Percentiles rank a stretch among this genome's conserved stretches.
phyloP scores from a whole-genome alignment of 2,113 vertebrate species.

The Trematomus loennbergii region DNA sequence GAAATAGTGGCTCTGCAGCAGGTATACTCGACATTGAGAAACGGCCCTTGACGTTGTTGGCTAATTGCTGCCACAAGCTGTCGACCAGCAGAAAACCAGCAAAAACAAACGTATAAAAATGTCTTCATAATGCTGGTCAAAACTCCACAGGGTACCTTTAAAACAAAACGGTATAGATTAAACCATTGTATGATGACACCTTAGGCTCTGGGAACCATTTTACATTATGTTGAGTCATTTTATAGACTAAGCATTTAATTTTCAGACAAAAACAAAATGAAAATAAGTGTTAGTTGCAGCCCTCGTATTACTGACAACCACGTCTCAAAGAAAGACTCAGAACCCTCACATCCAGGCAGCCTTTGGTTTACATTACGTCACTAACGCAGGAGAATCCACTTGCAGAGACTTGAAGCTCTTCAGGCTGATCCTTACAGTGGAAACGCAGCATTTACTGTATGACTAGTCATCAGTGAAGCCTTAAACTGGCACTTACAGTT shows the following conservation, averaged over 20 bases:
- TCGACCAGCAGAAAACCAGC: background rate
- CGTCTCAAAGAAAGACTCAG: background rate
- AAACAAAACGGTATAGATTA: background rate
- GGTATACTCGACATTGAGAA: too few relatives aligned
- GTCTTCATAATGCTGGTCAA: background rate
- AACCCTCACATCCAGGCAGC: background rate
- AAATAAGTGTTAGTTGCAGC: background rate
- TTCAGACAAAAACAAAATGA: background rate
- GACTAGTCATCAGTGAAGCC: background rate
- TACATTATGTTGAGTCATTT: background rate
- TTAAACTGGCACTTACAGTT: background rate
- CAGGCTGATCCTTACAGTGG: background rate
- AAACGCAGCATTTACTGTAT: constrained; percentile 13
- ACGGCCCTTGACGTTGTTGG: background rate
- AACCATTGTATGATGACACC: background rate
- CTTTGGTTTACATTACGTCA: constrained; percentile 1
- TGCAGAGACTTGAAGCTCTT: constrained; percentile 14
- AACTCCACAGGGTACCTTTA: constrained; percentile 22
- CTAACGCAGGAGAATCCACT: background rate
- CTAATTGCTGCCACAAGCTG: background rate
- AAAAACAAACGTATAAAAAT: background rate
- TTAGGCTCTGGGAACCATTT: background rate
- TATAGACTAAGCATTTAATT: background rate
- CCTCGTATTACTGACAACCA: background rate
- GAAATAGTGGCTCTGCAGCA: too few relatives aligned